Evolutionary conservation across 2,888 invertebrate species (phyloP).

Genomic region (Drosophila cognata): DNA sequence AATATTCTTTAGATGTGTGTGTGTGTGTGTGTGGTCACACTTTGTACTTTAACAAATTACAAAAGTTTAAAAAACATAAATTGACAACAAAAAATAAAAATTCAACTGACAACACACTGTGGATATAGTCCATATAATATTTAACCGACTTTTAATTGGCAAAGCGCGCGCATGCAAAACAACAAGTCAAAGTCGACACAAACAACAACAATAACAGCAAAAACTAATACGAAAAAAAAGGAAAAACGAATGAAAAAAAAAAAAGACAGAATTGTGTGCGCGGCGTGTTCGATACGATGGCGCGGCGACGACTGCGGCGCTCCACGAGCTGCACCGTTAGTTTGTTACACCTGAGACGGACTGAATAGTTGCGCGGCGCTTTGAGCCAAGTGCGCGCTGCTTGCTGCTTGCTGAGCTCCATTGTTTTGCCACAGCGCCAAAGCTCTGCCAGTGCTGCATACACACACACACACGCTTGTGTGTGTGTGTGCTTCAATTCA

Average conservation of each 20-base stretch:
- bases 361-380: conserved; percentile 33
- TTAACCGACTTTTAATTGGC: conserved; percentile 50
- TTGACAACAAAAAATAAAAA: conserved; percentile 16
- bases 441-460: conserved; percentile 21
- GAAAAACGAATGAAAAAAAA: conserved; percentile 5
- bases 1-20: background rate
- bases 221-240: conserved; percentile 11
- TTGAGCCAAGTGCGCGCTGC: conserved; percentile 54
- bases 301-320: conserved; percentile 74
- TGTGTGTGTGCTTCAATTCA: conserved; percentile 15
- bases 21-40: background rate
- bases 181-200: conserved; percentile 38
- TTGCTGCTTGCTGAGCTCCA: conserved; percentile 35
- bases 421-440: conserved; percentile 39
- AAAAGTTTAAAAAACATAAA: background rate
- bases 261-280: conserved; percentile 30
- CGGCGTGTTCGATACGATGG: conserved; percentile 69
- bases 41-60: background rate
- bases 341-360: conserved; percentile 77
- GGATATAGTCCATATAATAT: conserved; percentile 16
- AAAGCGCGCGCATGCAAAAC: conserved; percentile 22
- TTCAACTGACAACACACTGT: conserved; percentile 9
- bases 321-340: conserved; percentile 74
- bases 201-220: conserved; percentile 9
- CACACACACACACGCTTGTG: conserved; percentile 17